Conservation (phyloP, 2,113 vertebrate genomes). For the Entelurus aequoreus region DNA sequence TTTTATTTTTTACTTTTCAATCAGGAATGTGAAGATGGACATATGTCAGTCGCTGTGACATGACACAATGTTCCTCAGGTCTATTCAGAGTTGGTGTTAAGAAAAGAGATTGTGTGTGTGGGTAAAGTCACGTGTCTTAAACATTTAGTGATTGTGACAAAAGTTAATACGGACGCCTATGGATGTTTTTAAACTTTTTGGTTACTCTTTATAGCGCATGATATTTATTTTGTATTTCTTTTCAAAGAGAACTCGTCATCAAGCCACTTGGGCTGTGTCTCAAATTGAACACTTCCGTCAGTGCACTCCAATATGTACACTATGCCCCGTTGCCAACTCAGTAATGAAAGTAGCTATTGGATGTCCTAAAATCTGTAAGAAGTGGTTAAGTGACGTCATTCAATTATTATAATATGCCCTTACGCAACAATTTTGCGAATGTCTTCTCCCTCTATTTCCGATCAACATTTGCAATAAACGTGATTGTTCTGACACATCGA, state of each 20-base stretch:
- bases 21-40: constrained; percentile 63
- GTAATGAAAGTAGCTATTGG: no score
- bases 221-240: constrained; percentile 41
- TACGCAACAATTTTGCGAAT: no score
- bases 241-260: constrained; percentile 46
- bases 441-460: no score
- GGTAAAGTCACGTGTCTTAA: constrained; percentile 68
- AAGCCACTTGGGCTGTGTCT: constrained; percentile 31
- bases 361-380: no score
- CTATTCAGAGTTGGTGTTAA: constrained; percentile 59
- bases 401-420: no score
- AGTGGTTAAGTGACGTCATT: no score
- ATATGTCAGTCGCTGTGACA: constrained; percentile 35
- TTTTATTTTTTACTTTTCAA: constrained; percentile 46
- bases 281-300: no score
- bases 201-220: constrained; percentile 68
- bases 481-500: no score
- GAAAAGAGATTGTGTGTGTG: constrained; percentile 51
- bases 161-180: constrained; percentile 62
- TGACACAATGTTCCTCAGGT: constrained; percentile 64
- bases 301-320: no score
- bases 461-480: no score
- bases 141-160: constrained; percentile 69
- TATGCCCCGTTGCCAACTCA: no score
- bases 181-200: constrained; percentile 64